phyloP scores from a whole-genome alignment of 2,113 vertebrate species.

The Chelonoidis abingdonii region DNA sequence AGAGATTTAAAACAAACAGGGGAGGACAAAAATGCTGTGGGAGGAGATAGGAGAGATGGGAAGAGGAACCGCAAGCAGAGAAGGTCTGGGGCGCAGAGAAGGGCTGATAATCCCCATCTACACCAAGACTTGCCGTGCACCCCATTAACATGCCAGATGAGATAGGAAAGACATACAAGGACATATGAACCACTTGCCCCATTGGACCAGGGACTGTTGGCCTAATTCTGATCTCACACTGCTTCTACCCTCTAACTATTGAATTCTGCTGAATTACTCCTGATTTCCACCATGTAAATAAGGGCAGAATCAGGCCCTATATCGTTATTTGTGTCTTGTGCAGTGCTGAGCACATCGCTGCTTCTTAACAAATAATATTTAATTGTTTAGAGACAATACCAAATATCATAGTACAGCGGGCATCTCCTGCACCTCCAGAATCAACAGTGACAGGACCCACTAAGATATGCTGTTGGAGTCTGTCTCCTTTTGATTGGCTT shows the following conservation, averaged over 20 bases:
- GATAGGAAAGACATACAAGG: background rate
- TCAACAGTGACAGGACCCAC: background rate
- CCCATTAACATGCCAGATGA: background rate
- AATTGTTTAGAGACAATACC: background rate
- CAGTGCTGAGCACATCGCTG: background rate
- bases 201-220: background rate
- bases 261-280: background rate
- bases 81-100: background rate
- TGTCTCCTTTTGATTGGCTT: background rate
- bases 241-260: background rate
- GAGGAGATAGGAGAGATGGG: accelerated
- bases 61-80: background rate
- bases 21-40: too few relatives aligned
- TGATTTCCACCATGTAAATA: background rate
- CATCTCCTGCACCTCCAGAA: background rate
- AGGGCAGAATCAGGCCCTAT: background rate
- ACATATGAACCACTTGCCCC: background rate
- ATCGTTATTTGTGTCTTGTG: background rate
- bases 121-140: background rate
- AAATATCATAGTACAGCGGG: background rate
- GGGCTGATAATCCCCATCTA: background rate
- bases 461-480: background rate
- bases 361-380: background rate
- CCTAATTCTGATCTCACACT: background rate
- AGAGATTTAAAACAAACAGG: background rate